Conservation (phyloP, 2,113 vertebrate genomes). For the Corvus cornix region DNA sequence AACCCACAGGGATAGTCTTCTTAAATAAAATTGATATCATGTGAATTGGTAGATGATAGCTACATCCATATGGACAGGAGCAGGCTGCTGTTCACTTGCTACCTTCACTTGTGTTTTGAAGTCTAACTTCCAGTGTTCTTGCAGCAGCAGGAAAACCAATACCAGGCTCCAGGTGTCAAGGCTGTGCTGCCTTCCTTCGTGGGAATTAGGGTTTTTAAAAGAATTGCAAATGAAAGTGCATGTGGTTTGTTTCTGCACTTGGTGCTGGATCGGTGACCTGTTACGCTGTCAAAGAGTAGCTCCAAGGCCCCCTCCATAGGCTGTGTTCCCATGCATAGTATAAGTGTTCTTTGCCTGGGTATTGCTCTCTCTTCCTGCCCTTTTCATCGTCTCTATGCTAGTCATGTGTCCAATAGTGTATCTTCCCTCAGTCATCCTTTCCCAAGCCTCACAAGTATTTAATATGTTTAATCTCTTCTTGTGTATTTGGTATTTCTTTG, state of each 20-base stretch:
- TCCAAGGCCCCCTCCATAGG: background rate
- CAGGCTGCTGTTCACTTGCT: background rate
- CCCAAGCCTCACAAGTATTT: background rate
- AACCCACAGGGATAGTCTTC: background rate
- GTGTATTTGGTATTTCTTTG: background rate
- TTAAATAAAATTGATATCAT: background rate
- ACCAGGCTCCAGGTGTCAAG: background rate
- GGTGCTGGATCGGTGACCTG: background rate
- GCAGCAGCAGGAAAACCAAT: background rate
- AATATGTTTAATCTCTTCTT: background rate
- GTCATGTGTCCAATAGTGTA: accelerated
- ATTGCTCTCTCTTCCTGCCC: background rate
- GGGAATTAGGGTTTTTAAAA: background rate
- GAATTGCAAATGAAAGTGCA: background rate
- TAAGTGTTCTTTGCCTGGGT: background rate
- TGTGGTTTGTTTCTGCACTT: background rate
- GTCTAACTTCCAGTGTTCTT: background rate
- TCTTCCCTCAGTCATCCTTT: background rate
- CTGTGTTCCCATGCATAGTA: accelerated
- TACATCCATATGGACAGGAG: background rate
- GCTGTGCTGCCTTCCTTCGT: background rate
- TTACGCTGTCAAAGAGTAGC: background rate
- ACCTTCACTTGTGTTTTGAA: background rate
- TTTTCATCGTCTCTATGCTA: background rate
- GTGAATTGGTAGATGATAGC: background rate